phyloP scores from a whole-genome alignment of 2,888 invertebrate genomes.

The Metellina segmentata region DNA sequence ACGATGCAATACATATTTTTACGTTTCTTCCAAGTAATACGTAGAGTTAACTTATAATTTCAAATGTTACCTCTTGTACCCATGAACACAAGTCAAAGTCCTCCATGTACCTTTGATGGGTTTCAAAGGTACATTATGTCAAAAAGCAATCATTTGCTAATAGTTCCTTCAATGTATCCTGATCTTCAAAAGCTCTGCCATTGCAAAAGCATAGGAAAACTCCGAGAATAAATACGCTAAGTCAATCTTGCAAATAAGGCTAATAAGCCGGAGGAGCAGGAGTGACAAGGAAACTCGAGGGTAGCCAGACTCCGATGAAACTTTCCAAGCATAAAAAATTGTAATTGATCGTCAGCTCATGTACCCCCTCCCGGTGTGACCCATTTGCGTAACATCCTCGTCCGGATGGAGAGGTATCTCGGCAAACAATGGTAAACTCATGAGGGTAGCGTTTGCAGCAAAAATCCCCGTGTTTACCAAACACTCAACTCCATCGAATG shows the following conservation, averaged over 20 bases:
- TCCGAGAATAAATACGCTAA: neutral
- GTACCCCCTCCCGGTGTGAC: slow-evolving; percentile 1
- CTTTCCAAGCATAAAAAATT: neutral
- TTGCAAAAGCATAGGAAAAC: neutral
- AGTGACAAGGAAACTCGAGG: neutral
- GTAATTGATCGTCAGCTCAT: neutral
- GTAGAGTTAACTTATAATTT: no score
- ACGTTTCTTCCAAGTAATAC: no score
- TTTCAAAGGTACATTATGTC: no score
- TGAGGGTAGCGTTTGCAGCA: slow-evolving; percentile 2
- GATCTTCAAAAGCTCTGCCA: neutral
- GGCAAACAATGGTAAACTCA: slow-evolving; percentile 39
- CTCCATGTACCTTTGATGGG: no score
- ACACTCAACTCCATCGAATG: neutral
- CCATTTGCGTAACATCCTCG: slow-evolving; percentile 19
- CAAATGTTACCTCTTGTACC: no score
- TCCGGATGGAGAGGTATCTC: neutral
- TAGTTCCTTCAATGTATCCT: neutral
- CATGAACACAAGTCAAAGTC: no score
- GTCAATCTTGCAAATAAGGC: neutral
- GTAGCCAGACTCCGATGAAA: neutral
- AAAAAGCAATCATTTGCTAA: no score
- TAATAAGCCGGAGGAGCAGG: neutral
- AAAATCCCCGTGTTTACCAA: slow-evolving; percentile 22
- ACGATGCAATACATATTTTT: no score